Base-by-base conservation (phyloP, 2,797 vertebrate genomes). In the Myripristis jacobus region DNA sequence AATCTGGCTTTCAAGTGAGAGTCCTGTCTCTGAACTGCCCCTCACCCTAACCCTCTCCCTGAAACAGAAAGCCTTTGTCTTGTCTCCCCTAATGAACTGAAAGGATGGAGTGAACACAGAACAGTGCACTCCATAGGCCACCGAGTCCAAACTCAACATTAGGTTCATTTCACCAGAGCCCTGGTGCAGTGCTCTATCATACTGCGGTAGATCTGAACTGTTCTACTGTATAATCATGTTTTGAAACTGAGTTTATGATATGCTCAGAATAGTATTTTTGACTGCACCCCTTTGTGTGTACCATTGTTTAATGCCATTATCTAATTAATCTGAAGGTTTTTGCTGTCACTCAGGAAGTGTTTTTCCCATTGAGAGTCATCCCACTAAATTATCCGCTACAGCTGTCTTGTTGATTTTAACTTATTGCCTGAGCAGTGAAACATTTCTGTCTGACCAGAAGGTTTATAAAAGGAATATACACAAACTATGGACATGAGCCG, bases 21-120 rank as follows among this genome's bases (percentile, higher is more conserved):
- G 63, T 58, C 6, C 31, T 50, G 66, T 55, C 63, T 71, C 29
- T 72, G 67, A 67, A 25, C 47, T 64, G 66, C 66, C 62, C 36
- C 31, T 69, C 34, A 60, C 36, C 70, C 58, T 10, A 16, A n/a
- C n/a, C 13, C 47, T 38, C 60, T 76, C 46, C 25, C 59, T 18
- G 13, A 70, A 84, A 86, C 82, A 91, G 54, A 56, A 48, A 71
- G 43, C 63, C 74, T 68, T 87, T 88, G 86, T 89, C 47, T 70
- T 63, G 47, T 46, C 25, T 36, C 29, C 10, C 43, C 66, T 66
- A 59, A 66, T 70, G 57, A 74, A 56, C 41, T 38, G 52, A 53
- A 69, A 81, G 50, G 64, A 71, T 56, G 24, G 31, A 70, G 60
- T 61, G 71, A 80, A 70, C 52, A 34, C 48, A 19, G 22, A 6